Base-by-base conservation (phyloP, 2,888 invertebrate genomes). In the Sinodicranocentrus sp. region DNA sequence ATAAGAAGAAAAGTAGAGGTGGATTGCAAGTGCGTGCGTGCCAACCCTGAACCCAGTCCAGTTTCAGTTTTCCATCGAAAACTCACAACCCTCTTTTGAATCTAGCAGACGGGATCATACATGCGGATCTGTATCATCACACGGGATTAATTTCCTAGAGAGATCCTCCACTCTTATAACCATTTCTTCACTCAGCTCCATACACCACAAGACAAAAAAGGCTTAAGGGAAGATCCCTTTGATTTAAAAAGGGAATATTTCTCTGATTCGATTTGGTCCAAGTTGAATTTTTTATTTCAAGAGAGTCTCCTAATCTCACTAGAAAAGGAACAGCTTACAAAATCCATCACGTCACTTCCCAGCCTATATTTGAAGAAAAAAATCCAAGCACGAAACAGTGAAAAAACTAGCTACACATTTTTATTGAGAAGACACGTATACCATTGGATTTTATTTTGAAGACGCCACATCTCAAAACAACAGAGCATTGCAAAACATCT, bases 1-100 rank as follows among this genome's bases (percentile, higher is more conserved):
- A 13, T 23, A 17, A 28, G 63, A 48, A 43, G 57, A 82, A 82
- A 75, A 67, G 44, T 82, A n/a, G n/a, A n/a, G n/a, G 44, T 67
- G 73, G 73, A 73, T 73, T 80, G 71, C 72, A 73, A 80, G 80
- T 80, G 82, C 82, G 82, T 82, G 82, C 82, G 73, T 48, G 59
- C 59, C 65, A 75, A 82, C 21, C 17, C 52, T 80, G 73, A n/a
- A 63, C 68, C 75, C 61, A 82, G 73, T 75, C 21, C 73, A 26
- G 82, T 82, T 82, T 68, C 73, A 68, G 67, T 73, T 82, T 82
- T 82, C 73, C 73, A 82, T 82, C 73, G 73, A 75, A 82, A 80
- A 80, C 57, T n/a, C n/a, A n/a, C 82, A 82, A 82, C 82, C 82
- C 82, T 82, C 82, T 65, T 15, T 13, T 54, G 52, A 61, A 39